Base-by-base conservation (phyloP, 1,140 invertebrate genomes). In the Rhopalosiphum padi region DNA sequence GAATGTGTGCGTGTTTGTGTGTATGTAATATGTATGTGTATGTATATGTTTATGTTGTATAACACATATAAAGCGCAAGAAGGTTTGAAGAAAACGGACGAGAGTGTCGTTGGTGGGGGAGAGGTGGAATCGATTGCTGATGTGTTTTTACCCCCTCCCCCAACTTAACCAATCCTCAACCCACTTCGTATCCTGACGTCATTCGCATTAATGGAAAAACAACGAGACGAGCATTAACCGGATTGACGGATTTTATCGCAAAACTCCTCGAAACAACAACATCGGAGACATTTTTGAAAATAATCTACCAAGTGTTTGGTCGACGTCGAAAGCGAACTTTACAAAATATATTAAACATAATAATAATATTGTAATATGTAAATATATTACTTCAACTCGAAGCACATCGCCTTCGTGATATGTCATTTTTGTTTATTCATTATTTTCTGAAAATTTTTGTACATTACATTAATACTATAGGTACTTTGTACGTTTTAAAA, bases 191-290 rank as follows among this genome's bases (percentile, higher is more conserved):
- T 51, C 37, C 89, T 68, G 89, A 92, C 90, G 90, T 83, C 90
- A 92, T 77, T 83, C 90, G 46, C 77, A 83, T 92, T 92, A 83
- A 92, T 92, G 90, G 90, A 92, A 90, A 90, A 90, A 90, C 89
- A 60, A 68, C 89, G 89, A 68, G 89, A 30, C 89, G 37, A 43
- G 37, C 89, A 60, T 68, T 90, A 90, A 90, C 89, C 55, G 55
- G 89, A 90, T 90, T 90, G 53, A 90, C 89, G 55, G 89, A 68
- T 43, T 90, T 68, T 68, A 68, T 68, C 88, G 88, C n/a, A n/a
- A 60, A 60, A 89, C 87, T 89, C 88, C 21, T 30, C 25, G 18
- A 30, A 60, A 90, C 88, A 90, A 90, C 53, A 37, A 60, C 51
- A 41, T 68, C 35, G 53, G 23, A 90, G 35, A 90, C 15, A 43